Evolutionary conservation across 2,113 vertebrate species (phyloP).

Genomic region (Saguinus imperator): DNA sequence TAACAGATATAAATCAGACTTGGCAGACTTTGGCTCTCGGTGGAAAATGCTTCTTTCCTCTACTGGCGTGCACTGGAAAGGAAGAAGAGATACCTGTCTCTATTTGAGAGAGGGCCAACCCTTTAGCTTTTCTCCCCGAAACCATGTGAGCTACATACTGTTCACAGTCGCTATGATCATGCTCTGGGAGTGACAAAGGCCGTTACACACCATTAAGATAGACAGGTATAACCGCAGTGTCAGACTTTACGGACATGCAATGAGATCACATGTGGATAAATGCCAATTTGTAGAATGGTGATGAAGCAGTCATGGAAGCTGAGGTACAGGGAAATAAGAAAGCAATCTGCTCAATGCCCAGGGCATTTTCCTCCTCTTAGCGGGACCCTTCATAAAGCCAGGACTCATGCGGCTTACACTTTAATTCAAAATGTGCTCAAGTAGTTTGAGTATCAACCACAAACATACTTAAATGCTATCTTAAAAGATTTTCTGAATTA

Average conservation of each 20-base stretch:
- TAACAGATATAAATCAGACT: background rate
- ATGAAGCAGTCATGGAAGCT: background rate
- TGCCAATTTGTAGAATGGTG: background rate
- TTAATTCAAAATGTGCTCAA: background rate
- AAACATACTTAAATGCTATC: background rate
- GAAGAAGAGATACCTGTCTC: background rate
- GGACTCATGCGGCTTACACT: background rate
- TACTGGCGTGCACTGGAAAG: background rate
- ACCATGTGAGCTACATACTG: background rate
- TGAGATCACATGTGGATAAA: background rate
- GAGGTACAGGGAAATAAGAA: background rate
- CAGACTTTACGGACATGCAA: background rate
- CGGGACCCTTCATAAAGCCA: background rate
- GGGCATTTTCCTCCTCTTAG: background rate
- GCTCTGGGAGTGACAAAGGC: background rate
- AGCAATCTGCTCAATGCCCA: background rate
- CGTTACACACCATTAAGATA: background rate
- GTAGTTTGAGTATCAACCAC: background rate
- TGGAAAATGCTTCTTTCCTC: background rate
- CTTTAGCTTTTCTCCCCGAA: background rate
- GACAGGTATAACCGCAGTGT: background rate
- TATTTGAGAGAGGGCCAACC: background rate
- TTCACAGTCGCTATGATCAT: background rate
- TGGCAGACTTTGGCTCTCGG: background rate
- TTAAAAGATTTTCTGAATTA: background rate